Evolutionary conservation across 1,140 invertebrate genomes (phyloP), one percentile per base, ranked within the genome.

Genomic region (Mylabris phalerata): DNA sequence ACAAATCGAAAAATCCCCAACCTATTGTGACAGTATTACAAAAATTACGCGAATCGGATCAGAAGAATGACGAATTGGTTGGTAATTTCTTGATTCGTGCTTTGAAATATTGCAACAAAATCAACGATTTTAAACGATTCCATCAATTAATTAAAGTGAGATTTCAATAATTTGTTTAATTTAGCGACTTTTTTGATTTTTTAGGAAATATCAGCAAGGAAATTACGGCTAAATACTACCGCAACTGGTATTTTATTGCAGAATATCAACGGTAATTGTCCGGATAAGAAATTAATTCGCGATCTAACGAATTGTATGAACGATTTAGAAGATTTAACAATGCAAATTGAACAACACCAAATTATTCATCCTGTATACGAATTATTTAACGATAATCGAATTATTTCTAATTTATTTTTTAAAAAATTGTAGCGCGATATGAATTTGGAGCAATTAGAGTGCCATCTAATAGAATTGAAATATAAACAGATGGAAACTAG

Each of bases 401-500:
- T 32, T 13, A 13, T 13, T 13, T 19, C 1, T 19, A 19, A 19
- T 19, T 19, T 1, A 1, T 19, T 19, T 19, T 19, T 46, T 43
- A 57, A 2, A 13, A 48, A 9, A 19, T 50, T 71, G 70, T 59
- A 82, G 75, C 72, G 71, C 60, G 67, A 79, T 27, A 82, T 84
- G 81, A 75, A 72, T 58, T 60, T 76, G 6, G 73, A 75, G 3
- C 69, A 79, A 38, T 61, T 85, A 6, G 72, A 78, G 42, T 73
- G 72, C 13, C 80, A 82, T 62, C 56, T 83, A 0, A 62, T 70
- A 3, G 80, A 84, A 63, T 57, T 84, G 24, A 75, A 78, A 63
- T 71, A 72, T 24, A 80, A 84, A 62, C 71, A 74, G 9, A 75
- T 80, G 75, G 79, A 81, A 69, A 79, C 75, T 25, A 71, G 79